Evolutionary conservation across 2,797 vertebrate species (phyloP), one percentile per base, ranked within the genome.

Genomic region (Poeciliopsis gracilis): DNA sequence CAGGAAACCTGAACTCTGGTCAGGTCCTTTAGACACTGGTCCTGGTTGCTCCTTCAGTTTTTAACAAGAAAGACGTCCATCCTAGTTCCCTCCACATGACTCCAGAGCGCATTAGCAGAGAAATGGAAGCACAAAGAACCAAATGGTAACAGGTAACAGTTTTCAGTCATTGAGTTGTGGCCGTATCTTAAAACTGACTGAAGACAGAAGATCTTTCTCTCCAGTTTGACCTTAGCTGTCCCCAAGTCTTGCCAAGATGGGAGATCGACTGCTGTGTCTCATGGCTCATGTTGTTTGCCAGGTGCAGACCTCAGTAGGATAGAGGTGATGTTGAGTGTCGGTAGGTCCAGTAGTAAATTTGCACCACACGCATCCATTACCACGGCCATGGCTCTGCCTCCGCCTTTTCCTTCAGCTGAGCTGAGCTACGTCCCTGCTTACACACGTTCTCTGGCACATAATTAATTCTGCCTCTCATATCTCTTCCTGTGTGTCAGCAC

Each of bases 381-480:
- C 66, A 46, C 67, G 77, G 51, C 79, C 51, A 20, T 23, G 72
- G 84, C 71, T 38, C 70, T 3, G 67, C 76, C 85, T 66, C 79
- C 38, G 63, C 74, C 79, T 55, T 69, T 82, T 61, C 75, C 84
- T 76, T 71, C 79, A 84, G 86, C 82, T 89, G 84, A 91, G 89
- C 84, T 47, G 79, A 89, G 87, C 86, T 72, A 63, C 47, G 57
- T 88, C 75, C 59, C 81, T 89, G 75, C 81, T 91, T 83, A 86
- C 79, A 84, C 89, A 84, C 79, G 12, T 89, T 79, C 88, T 78
- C 80, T 82, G 86, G 76, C 78, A 84, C 77, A 75, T 92, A 88
- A 93, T 94, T 91, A 93, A 94, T 94, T 88, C 89, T 20, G 38
- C 76, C 80, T 75, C 88, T 91, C 88, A 86, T 93, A 92, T 93